These are phyloP conservation scores for Andinoacara biseriatus DNA, from an alignment of 2,113 vertebrate species.

Conservation along the genomic window DNA sequence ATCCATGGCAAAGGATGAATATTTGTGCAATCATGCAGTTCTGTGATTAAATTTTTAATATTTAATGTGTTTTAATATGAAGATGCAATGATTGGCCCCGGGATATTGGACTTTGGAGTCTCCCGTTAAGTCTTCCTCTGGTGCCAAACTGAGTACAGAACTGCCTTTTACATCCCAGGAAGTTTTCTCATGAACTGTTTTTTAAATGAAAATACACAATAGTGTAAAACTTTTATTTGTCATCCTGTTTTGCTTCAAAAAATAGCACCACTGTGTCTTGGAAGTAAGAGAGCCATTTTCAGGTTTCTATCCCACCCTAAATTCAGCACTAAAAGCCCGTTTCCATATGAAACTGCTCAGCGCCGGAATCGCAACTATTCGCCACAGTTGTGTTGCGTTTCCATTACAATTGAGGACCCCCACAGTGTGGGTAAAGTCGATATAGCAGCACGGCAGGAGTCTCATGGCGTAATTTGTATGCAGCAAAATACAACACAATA, in stretches of 20 bases:
- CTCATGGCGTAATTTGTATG: no score
- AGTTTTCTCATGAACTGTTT: not conserved
- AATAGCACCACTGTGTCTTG: not conserved
- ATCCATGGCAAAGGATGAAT: not conserved
- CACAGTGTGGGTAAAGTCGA: no score
- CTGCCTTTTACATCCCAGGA: not conserved
- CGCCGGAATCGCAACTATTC: no score
- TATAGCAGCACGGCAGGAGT: no score
- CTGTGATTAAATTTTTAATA: slow-evolving; percentile 1
- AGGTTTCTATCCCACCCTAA: not conserved
- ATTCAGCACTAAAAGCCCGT: not conserved
- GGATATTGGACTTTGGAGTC: not conserved
- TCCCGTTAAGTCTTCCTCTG: not conserved
- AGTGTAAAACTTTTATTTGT: not conserved
- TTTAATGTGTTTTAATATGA: not conserved
- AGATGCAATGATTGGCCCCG: not conserved
- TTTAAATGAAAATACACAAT: not conserved
- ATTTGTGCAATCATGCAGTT: not conserved
- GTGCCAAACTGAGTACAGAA: not conserved
- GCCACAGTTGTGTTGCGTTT: no score
- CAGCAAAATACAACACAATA: no score
- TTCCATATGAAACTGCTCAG: no score
- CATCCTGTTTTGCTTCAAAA: not conserved
- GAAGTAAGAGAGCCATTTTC: not conserved
- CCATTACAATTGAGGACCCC: no score